phyloP scores from a whole-genome alignment of 2,888 invertebrate species.

The Mesorhabditis sp. region DNA sequence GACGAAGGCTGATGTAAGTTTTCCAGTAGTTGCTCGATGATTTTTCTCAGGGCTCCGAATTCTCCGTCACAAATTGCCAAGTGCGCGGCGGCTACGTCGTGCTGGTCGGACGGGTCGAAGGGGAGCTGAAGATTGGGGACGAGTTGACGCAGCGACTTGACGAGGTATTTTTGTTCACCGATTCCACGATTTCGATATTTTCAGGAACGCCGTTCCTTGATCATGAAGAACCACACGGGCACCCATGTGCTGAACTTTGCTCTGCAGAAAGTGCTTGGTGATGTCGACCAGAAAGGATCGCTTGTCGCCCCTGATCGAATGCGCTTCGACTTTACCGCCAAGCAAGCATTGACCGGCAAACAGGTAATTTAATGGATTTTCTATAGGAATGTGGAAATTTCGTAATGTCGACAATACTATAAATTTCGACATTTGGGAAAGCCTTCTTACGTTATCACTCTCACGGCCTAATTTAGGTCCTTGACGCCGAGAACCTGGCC shows the following conservation, averaged over 20 bases:
- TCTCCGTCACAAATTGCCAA: slow-evolving; percentile 86
- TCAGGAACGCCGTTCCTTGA: slow-evolving; percentile 72
- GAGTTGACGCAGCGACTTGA: slow-evolving; percentile 78
- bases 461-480: slow-evolving; percentile 15
- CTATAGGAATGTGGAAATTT: too few species aligned
- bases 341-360: slow-evolving; percentile 79
- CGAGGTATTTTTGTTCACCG: slow-evolving; percentile 60
- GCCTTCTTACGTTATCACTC: background rate
- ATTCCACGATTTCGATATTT: slow-evolving; percentile 17
- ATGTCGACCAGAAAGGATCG: slow-evolving; percentile 69
- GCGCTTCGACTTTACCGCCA: slow-evolving; percentile 93
- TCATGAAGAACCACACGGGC: slow-evolving; percentile 99
- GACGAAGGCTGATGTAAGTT: slow-evolving; percentile 70
- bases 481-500: slow-evolving; percentile 75
- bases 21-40: background rate
- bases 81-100: slow-evolving; percentile 91
- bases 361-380: slow-evolving; percentile 68
- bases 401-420: too few species aligned
- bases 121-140: slow-evolving; percentile 78
- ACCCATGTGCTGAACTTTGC: slow-evolving; percentile 95
- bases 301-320: slow-evolving; percentile 93
- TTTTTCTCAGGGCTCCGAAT: slow-evolving; percentile 70
- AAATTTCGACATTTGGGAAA: too few species aligned
- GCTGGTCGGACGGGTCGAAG: slow-evolving; percentile 86
- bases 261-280: slow-evolving; percentile 76